Conservation (phyloP, 2,797 vertebrate genomes). For the Lutjanus argentimaculatus region DNA sequence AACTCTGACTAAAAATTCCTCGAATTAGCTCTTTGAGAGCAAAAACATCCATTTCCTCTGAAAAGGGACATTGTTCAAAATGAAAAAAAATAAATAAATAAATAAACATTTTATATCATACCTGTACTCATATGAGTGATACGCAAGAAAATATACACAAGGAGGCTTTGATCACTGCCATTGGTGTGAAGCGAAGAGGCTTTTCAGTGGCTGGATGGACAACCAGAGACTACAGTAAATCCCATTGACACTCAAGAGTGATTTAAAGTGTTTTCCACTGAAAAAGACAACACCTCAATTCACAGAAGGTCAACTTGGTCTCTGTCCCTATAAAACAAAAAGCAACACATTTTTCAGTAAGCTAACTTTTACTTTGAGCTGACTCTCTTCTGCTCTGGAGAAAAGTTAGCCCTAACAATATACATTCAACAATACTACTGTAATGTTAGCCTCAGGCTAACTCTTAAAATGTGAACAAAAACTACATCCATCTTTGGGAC, state of each 20-base stretch:
- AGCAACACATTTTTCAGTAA: not conserved
- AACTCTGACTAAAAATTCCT: not conserved
- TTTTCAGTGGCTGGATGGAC: not conserved
- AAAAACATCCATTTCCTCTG: not conserved
- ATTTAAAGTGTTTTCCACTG: slow-evolving; percentile 4
- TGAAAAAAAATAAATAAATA: too few species aligned
- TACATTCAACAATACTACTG: not conserved
- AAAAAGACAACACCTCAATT: not conserved
- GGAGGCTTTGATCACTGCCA: not conserved
- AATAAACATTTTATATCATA: not conserved
- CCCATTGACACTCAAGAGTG: not conserved
- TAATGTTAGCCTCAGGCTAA: not conserved
- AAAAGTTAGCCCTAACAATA: slow-evolving; percentile 2
- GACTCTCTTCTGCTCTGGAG: not conserved
- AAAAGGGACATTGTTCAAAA: not conserved
- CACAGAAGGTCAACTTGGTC: not conserved
- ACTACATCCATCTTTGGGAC: not conserved
- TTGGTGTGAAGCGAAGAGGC: not conserved
- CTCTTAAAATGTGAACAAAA: slow-evolving; percentile 3
- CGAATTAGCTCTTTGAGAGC: not conserved
- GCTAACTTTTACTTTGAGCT: not conserved
- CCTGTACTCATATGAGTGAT: not conserved
- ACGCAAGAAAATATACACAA: not conserved
- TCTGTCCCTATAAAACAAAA: slow-evolving; percentile 2
- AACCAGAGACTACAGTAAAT: not conserved